These are phyloP conservation scores for Todus mexicanus DNA, from an alignment of 2,797 vertebrate species.

Conservation along the genomic window DNA sequence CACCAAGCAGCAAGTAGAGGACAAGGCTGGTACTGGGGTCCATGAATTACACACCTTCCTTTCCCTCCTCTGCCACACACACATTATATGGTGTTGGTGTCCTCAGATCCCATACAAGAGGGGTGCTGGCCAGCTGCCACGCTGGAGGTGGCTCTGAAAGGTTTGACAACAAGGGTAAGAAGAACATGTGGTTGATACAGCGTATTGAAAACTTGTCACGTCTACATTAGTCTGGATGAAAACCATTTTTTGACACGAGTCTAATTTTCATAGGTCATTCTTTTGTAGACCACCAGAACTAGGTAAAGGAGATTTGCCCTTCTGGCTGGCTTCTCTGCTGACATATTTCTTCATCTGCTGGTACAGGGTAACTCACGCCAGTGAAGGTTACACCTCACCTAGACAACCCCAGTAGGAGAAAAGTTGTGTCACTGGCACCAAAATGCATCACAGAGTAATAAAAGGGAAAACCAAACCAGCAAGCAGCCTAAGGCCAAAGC, in stretches of 20 bases:
- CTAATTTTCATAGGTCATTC: neutral
- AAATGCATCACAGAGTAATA: neutral
- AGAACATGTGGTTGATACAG: neutral
- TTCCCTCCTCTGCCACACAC: neutral
- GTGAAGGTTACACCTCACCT: neutral
- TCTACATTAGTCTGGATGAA: neutral
- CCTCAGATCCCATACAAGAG: neutral
- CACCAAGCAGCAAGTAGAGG: neutral
- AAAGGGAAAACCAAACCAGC: neutral
- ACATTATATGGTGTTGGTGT: neutral
- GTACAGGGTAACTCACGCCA: neutral
- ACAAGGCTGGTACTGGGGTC: neutral
- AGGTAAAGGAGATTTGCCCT: neutral
- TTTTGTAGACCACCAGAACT: neutral
- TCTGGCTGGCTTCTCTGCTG: neutral
- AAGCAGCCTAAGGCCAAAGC: neutral
- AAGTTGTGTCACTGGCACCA: neutral
- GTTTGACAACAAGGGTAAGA: neutral
- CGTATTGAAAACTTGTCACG: fast-evolving
- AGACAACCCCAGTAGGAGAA: neutral
- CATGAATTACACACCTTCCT: neutral
- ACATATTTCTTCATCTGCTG: neutral
- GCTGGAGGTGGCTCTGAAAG: neutral
- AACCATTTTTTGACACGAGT: neutral
- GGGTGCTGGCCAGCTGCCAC: neutral